Evolutionary conservation across 2,797 vertebrate species (phyloP).

Genomic region (Buphagus erythrorhynchus): DNA sequence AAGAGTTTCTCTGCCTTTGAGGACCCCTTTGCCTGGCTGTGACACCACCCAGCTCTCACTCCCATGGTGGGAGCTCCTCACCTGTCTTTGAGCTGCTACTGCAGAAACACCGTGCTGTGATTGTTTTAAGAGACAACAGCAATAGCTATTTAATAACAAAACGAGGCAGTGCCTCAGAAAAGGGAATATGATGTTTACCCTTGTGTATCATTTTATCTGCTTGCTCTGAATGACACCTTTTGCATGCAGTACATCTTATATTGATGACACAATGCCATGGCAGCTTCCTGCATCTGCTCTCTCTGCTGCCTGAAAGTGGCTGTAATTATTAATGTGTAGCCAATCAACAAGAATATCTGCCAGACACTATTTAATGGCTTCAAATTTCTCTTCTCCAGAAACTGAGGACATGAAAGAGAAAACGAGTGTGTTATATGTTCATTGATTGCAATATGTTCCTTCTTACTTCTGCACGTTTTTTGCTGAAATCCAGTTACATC

Average conservation of each 20-base stretch:
- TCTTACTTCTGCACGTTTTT: neutral
- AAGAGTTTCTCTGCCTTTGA: neutral
- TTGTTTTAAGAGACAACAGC: neutral
- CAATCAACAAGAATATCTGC: conserved; percentile 34
- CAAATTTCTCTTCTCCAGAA: conserved; percentile 4
- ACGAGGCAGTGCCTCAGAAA: neutral
- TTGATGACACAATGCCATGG: neutral
- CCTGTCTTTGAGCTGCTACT: neutral
- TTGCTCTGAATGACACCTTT: conserved; percentile 1
- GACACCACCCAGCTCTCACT: neutral
- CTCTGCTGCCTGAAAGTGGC: conserved; percentile 14
- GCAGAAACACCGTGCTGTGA: neutral
- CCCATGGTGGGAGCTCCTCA: neutral
- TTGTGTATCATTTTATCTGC: neutral
- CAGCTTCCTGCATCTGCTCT: neutral
- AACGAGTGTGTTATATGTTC: neutral
- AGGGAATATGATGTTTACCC: neutral
- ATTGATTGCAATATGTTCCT: neutral
- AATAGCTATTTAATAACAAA: conserved; percentile 3
- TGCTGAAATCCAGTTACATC: neutral
- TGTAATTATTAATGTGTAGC: conserved; percentile 15
- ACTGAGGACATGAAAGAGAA: conserved; percentile 21
- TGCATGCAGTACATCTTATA: neutral
- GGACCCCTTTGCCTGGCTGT: neutral
- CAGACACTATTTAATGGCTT: neutral